phyloP scores from a whole-genome alignment of 2,888 invertebrate species.

The Podotricha telesiphe region DNA sequence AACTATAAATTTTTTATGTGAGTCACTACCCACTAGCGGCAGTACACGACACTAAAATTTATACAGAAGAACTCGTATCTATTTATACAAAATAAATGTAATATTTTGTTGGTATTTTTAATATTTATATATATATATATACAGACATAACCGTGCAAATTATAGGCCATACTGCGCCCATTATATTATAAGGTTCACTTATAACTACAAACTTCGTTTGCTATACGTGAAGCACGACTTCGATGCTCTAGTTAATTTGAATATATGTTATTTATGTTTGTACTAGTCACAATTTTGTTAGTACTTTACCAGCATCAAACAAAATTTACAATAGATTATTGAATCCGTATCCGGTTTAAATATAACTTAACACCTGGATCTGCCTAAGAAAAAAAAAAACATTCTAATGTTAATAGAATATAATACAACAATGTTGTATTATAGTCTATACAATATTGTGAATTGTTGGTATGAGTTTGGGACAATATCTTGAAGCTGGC shows the following conservation, averaged over 20 bases:
- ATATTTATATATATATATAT: background rate
- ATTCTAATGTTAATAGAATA: too few species aligned
- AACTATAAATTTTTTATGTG: too few species aligned
- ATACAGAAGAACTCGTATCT: too few species aligned
- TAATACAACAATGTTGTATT: too few species aligned
- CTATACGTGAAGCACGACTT: conserved; percentile 60
- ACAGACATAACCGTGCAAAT: conserved; percentile 14
- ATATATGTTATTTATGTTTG: conserved; percentile 20
- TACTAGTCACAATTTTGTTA: conserved; percentile 8
- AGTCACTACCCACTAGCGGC: too few species aligned
- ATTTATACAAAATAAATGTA: background rate
- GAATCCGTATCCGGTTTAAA: background rate
- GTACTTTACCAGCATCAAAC: background rate
- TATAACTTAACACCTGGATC: too few species aligned
- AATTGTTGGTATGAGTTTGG: too few species aligned
- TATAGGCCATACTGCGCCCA: background rate
- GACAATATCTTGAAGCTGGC: too few species aligned
- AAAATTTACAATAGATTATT: background rate
- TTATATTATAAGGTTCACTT: conserved; percentile 14
- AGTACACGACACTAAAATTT: too few species aligned
- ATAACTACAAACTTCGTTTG: conserved; percentile 11
- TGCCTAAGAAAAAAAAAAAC: too few species aligned
- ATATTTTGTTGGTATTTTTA: too few species aligned
- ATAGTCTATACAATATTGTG: too few species aligned
- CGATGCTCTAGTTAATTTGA: conserved; percentile 48